Evolutionary conservation across 1,140 invertebrate species (phyloP).

Genomic region (Bombus breviceps): DNA sequence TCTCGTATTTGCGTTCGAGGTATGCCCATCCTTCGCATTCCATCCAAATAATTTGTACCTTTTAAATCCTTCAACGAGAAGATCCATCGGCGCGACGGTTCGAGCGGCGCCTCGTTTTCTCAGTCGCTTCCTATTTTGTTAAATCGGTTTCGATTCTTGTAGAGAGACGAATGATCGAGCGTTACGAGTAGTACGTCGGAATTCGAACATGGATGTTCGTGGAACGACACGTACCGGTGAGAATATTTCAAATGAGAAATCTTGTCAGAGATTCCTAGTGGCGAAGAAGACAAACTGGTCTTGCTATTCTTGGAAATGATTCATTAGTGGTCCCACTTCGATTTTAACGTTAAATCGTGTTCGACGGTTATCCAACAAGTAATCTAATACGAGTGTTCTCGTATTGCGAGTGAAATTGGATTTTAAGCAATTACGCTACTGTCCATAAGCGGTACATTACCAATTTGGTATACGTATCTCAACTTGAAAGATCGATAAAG

Average conservation of each 20-base stretch:
- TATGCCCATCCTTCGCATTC: constrained; percentile 11
- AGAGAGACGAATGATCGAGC: not conserved
- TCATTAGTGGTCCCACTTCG: not conserved
- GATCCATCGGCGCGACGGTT: no score
- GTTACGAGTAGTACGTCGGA: not conserved
- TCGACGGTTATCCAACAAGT: not conserved
- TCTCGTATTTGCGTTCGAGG: constrained; percentile 21
- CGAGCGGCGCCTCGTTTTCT: not conserved
- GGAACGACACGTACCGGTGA: not conserved
- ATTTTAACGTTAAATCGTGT: not conserved
- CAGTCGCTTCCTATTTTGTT: not conserved
- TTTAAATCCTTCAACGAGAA: not conserved
- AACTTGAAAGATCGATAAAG: no score
- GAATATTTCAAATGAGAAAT: not conserved
- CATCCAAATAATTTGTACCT: constrained; percentile 38
- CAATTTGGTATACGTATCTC: no score
- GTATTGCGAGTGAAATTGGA: not conserved
- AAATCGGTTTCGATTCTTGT: not conserved
- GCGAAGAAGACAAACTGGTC: not conserved
- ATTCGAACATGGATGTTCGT: not conserved
- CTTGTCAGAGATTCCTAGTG: not conserved
- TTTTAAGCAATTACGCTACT: not conserved
- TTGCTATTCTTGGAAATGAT: not conserved
- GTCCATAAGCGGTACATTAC: no score
- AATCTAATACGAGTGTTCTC: not conserved